Base-by-base conservation (phyloP, 1,140 invertebrate species). In the Eueides isabella region DNA sequence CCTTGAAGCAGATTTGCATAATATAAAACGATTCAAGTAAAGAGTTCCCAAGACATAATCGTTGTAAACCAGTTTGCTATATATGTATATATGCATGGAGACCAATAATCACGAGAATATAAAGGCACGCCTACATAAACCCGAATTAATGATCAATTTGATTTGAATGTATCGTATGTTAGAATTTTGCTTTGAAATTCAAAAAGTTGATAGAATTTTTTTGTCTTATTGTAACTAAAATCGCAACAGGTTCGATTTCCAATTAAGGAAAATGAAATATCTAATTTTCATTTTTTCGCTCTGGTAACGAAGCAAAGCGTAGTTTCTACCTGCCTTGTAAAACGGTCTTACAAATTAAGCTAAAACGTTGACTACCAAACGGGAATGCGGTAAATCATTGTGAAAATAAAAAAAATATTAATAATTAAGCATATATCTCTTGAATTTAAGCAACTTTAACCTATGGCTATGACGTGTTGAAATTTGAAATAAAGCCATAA, bases 41-140 rank as follows among this genome's bases (percentile, higher is more conserved):
- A 55, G 48, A 55, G 19, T 55, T 55, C 23, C 48, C 48, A 68
- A 68, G 48, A 61, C 48, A 61, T 69, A 69, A 69, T 69, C 48
- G 48, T 61, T 61, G 19, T 61, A 68, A 69, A 69, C 67, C 44
- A 16, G 67, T 69, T 69, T 67, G 65, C 23, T 55, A 28, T 69
- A 68, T 33, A 61, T 55, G n/a, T 69, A 68, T 33, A 61, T 44
- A 61, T 61, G 55, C 48, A 68, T 16, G 48, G 48, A 55, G 48
- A 35, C 48, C 67, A 55, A 67, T 67, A 67, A 67, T 30, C 30
- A n/a, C 26, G 30, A 9, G 44, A 12, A 29, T 23, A 55, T 61
- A 35, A 23, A 26, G 30, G 14, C 33, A 16, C 67, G 67, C 67
- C 67, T 55, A 69, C 48, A 14, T 14, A 5, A 26, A 68, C n/a